These are phyloP conservation scores for Psammodynastes pulverulentus DNA, from an alignment of 2,113 vertebrate species.

Conservation along the genomic window DNA sequence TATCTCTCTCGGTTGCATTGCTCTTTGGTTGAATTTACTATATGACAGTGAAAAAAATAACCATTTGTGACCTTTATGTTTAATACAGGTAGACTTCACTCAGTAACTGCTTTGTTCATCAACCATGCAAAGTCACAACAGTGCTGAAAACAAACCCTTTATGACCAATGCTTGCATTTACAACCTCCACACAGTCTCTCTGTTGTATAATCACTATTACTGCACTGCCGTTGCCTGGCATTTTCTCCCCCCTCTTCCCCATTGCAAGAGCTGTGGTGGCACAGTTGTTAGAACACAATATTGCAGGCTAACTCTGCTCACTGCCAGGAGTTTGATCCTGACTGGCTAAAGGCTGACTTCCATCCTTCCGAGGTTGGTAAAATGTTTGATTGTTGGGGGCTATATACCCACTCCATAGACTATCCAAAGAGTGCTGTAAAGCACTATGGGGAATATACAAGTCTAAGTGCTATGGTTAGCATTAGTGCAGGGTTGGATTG, in stretches of 20 bases:
- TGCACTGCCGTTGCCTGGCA: background rate
- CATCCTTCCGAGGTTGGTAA: background rate
- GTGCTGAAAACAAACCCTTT: background rate
- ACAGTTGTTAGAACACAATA: background rate
- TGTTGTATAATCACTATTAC: background rate
- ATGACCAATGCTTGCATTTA: background rate
- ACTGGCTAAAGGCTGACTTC: background rate
- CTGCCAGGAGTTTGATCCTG: background rate
- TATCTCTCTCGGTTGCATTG: conserved; percentile 72
- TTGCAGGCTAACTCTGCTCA: background rate
- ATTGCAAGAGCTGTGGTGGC: background rate
- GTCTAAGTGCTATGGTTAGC: too few species aligned
- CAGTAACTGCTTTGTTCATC: background rate
- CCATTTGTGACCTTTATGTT: conserved; percentile 65
- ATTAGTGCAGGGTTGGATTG: too few species aligned
- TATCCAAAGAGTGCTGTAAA: too few species aligned
- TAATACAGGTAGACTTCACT: background rate
- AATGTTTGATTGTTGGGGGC: background rate
- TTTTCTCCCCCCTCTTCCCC: background rate
- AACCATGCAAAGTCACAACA: background rate
- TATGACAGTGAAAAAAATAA: conserved; percentile 69
- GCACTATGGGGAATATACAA: too few species aligned
- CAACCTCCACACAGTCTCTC: background rate
- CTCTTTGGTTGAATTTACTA: conserved; percentile 69
- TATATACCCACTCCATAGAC: background rate